Base-by-base conservation (phyloP, 1,140 invertebrate species). In the Trypoxylus dichotomus region DNA sequence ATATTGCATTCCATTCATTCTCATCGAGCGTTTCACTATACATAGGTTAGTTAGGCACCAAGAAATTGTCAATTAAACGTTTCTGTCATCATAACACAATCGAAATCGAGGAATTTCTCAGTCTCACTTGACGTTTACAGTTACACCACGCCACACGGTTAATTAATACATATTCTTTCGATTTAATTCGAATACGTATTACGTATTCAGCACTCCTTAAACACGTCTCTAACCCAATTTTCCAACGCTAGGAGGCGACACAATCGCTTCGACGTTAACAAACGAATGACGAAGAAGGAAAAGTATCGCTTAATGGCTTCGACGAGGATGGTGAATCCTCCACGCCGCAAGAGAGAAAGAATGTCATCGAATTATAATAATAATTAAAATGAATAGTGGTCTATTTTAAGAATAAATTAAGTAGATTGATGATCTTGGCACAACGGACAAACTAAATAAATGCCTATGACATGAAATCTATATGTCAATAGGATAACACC, bases 341-440 rank as follows among this genome's bases (percentile, higher is more conserved):
- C 47, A 24, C 60, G 24, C 24, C 60, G 60, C 60, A 68, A 41
- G 10, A 21, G 32, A 27, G 41, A 74, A 74, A 74, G 72, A 74
- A 74, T 74, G 72, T 74, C 72, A 74, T 74, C 72, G 72, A 74
- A 74, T 74, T 74, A 74, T 74, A 74, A 74, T 74, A 74, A 74
- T 74, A 74, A 74, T 74, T 74, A 74, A 74, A 37, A 41, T 43
- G 72, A 74, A 74, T 43, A 21, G 29, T 42, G 37, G 29, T 43
- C 72, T 74, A 74, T 74, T 74, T 74, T 74, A 74, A 74, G 72
- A 43, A 41, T 74, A 43, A 74, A 74, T 74, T 74, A 74, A 74
- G 72, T 74, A 74, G 72, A 74, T 74, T 74, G 72, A 74, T 74
- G 72, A 74, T 74, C 72, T 27, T 74, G 32, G 72, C 60, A 68